Percentiles rank a stretch among this genome's conserved stretches.
Evolutionary conservation across 2,113 vertebrate species (phyloP).

Genomic region (Leiothrix lutea): DNA sequence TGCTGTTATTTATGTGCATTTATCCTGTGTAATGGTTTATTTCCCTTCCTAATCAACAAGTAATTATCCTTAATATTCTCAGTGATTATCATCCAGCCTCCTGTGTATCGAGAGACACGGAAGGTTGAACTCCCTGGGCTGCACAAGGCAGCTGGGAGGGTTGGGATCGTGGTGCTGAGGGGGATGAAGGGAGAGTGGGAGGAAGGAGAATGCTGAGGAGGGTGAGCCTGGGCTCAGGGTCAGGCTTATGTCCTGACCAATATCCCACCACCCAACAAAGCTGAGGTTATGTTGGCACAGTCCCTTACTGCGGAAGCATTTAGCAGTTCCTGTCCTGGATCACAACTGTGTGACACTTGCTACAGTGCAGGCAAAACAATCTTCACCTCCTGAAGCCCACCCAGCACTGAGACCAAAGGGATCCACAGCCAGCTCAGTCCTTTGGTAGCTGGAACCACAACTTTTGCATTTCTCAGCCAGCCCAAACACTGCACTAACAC

Average conservation of each 20-base stretch:
- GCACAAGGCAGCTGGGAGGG: not conserved
- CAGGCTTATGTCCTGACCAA: not conserved
- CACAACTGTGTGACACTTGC: not conserved
- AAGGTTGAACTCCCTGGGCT: not conserved
- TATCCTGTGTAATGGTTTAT: not conserved
- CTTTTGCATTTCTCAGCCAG: conserved; percentile 48
- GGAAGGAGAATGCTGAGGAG: not conserved
- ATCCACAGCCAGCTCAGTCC: not conserved
- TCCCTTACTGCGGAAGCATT: not conserved
- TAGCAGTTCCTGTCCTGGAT: not conserved
- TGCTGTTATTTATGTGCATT: not conserved
- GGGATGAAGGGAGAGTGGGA: not conserved
- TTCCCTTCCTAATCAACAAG: not conserved
- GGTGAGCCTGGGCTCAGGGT: not conserved
- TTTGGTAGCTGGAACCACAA: not conserved
- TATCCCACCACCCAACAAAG: not conserved
- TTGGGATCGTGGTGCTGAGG: not conserved
- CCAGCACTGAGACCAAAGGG: not conserved
- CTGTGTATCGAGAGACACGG: accelerated
- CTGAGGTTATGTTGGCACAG: not conserved
- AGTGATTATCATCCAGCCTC: not conserved
- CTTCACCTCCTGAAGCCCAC: not conserved
- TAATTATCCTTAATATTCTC: not conserved
- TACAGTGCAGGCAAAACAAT: not conserved
- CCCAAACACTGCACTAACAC: not conserved